Conservation (phyloP, 2,888 invertebrate species). For the Mycalesis mineus region DNA sequence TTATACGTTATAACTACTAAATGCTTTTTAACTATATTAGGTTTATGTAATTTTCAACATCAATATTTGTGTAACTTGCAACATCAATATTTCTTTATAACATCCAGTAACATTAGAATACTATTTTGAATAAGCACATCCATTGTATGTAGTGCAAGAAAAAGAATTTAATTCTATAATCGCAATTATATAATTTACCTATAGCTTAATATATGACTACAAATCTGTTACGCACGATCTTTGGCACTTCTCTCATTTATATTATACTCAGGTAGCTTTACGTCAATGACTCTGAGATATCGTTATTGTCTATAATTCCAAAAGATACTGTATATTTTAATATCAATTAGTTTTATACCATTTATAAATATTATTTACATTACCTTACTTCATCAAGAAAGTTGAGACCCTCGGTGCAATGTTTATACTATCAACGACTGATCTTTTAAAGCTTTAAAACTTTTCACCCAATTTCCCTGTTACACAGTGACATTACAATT, state of each 20-base stretch:
- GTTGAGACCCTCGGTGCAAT: constrained; percentile 15
- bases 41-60: not conserved
- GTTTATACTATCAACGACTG: constrained; percentile 16
- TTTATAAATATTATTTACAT: constrained; percentile 13
- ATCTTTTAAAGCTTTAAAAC: constrained; percentile 30
- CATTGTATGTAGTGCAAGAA: not conserved
- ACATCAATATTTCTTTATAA: not conserved
- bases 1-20: not conserved
- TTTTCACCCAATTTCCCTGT: not conserved
- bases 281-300: constrained; percentile 26
- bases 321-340: constrained; percentile 6
- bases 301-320: constrained; percentile 34
- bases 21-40: not conserved
- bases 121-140: not conserved
- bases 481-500: not conserved
- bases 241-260: constrained; percentile 38
- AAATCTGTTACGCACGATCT: constrained; percentile 25
- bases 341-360: not conserved
- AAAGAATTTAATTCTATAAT: not conserved
- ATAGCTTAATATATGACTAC: not conserved
- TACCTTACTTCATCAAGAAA: not conserved
- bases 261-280: constrained; percentile 23
- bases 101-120: not conserved
- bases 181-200: not conserved
- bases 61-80: not conserved